Conservation (phyloP, 2,113 vertebrate genomes). For the Chloropsis hardwickii region DNA sequence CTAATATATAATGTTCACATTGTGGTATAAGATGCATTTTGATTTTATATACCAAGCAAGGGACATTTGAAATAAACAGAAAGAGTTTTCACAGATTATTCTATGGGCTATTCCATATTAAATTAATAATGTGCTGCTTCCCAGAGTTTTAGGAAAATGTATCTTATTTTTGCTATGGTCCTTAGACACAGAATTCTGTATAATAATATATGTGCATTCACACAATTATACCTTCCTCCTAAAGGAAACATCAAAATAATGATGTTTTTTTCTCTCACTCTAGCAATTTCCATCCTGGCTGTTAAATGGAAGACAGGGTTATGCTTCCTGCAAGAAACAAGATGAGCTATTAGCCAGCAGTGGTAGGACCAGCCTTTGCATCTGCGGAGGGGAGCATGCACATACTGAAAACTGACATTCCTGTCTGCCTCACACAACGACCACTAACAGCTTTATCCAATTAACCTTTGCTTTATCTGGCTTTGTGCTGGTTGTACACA, state of each 20-base stretch:
- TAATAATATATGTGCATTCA: neutral
- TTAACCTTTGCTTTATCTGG: neutral
- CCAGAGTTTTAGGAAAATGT: neutral
- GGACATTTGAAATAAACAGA: neutral
- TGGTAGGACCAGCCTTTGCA: neutral
- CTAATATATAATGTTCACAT: neutral
- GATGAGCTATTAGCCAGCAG: neutral
- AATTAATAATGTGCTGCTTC: neutral
- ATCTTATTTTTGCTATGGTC: neutral
- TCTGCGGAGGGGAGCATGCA: neutral
- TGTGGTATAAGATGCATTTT: neutral
- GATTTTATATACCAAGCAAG: neutral
- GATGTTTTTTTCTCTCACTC: neutral
- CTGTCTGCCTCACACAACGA: neutral
- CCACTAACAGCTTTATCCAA: neutral
- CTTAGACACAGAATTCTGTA: neutral
- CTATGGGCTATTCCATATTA: neutral
- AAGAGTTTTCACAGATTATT: neutral
- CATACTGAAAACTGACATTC: neutral
- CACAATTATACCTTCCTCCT: neutral
- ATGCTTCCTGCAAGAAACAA: neutral
- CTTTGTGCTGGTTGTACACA: neutral
- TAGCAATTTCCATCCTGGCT: neutral
- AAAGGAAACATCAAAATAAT: neutral
- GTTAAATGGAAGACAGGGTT: neutral